Evolutionary conservation across 2,888 invertebrate species (phyloP), one percentile per base, ranked within the genome.

Genomic region (Agrochola lota): DNA sequence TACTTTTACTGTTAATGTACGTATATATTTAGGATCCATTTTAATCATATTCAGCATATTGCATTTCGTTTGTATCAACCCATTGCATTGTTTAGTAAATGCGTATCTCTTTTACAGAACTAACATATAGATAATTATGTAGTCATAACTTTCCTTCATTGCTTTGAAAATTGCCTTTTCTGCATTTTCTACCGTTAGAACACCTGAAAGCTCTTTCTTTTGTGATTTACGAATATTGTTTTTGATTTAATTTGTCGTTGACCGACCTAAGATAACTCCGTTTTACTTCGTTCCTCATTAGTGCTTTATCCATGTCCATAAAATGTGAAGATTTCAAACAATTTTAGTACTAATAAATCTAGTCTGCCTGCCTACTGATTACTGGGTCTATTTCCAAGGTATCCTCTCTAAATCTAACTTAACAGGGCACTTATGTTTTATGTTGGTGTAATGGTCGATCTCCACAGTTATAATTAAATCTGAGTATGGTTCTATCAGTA

Each of bases 291-390:
- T 17, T 15, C 40, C 40, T 74, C 52, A 85, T 81, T 84, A 72
- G 62, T 40, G 20, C 15, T 52, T 57, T 59, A 71, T 30, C 6
- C 11, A 8, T 46, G 15, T 17, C 60, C 60, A 74, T 84, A 71
- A 77, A 81, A 74, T 62, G 35, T 6, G 55, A 46, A 63, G 7
- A 73, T 73, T 75, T 75, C 63, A 74, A 85, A 70, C 55, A 12
- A 64, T 70, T 82, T 82, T 66, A 82, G 60, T 85, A 71, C 60
- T 71, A 46, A 73, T 85, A 85, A 85, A 85, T 85, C 81, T 73
- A 15, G 15, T 52, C 40, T 60, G 46, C 30, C 12, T 74, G 35
- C 77, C 57, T 84, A 15, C 81, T 78, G 70, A 84, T 84, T 78
- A 78, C 67, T 64, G 30, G 63, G 30, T 81, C 60, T 60, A 26